Percentiles rank a stretch among this genome's conserved stretches.
Evolutionary conservation across 2,113 vertebrate species (phyloP).

Genomic region (Elephantulus edwardii): DNA sequence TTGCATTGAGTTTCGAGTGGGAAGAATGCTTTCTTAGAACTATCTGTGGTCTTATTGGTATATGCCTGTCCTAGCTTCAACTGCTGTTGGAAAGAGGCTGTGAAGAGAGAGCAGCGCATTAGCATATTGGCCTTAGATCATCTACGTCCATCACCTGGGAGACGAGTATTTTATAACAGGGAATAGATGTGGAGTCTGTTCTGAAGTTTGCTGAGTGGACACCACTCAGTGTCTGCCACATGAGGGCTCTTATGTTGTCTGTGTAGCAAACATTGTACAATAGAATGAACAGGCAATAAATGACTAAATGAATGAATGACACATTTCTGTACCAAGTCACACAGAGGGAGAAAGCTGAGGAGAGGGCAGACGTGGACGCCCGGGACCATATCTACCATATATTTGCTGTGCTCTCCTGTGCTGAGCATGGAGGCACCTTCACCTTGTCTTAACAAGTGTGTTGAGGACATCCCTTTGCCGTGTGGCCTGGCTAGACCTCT

Average conservation of each 20-base stretch:
- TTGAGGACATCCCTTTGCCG: rapidly evolving
- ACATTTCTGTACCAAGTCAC: not conserved
- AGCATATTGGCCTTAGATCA: not conserved
- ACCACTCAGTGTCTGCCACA: rapidly evolving
- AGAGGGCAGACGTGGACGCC: not conserved
- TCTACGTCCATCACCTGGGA: rapidly evolving
- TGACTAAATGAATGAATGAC: rapidly evolving
- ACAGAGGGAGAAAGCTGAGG: rapidly evolving
- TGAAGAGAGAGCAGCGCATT: not conserved
- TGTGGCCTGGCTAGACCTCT: not conserved
- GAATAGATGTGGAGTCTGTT: not conserved
- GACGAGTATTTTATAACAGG: not conserved
- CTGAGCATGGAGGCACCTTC: rapidly evolving
- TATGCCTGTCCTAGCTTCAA: rapidly evolving
- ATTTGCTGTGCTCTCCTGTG: too few species aligned
- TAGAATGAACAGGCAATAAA: rapidly evolving
- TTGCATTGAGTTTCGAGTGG: not conserved
- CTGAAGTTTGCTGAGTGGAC: not conserved
- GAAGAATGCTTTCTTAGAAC: not conserved
- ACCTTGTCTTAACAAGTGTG: not conserved
- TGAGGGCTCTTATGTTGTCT: rapidly evolving
- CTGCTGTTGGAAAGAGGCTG: not conserved
- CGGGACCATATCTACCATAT: too few species aligned
- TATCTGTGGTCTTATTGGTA: too few species aligned
- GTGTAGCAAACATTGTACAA: rapidly evolving